Conservation (phyloP, 2,888 invertebrate species). For the Dynastes maya region DNA sequence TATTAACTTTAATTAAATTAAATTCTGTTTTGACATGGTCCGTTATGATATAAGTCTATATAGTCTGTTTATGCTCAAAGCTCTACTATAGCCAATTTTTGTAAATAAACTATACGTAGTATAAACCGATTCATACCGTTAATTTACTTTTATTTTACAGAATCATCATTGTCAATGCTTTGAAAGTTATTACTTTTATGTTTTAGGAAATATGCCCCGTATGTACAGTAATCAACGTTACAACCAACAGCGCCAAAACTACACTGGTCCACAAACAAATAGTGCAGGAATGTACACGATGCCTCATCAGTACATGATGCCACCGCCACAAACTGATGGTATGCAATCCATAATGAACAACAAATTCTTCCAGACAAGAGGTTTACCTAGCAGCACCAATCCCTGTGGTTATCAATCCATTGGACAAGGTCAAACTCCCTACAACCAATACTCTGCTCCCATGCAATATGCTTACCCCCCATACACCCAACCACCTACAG, state of each 20-base stretch:
- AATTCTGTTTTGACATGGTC: too few species aligned
- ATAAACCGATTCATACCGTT: too few species aligned
- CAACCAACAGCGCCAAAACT: slow-evolving; percentile 62
- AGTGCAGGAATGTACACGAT: slow-evolving; percentile 66
- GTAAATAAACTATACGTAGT: too few species aligned
- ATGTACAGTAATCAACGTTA: slow-evolving; percentile 57
- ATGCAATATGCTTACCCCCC: slow-evolving; percentile 76
- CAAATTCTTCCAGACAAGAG: slow-evolving; percentile 83
- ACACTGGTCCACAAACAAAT: slow-evolving; percentile 63
- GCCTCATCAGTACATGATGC: slow-evolving; percentile 72
- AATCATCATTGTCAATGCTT: too few species aligned
- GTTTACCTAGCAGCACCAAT: slow-evolving; percentile 73
- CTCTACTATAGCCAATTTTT: too few species aligned
- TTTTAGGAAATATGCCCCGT: slow-evolving; percentile 55
- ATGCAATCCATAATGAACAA: slow-evolving; percentile 77
- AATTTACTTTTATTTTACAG: too few species aligned
- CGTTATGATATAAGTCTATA: too few species aligned
- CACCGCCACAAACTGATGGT: slow-evolving; percentile 64
- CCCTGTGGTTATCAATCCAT: slow-evolving; percentile 77
- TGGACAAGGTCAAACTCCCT: slow-evolving; percentile 70
- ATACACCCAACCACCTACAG: slow-evolving; percentile 78
- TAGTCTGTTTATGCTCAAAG: too few species aligned
- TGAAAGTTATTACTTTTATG: too few species aligned
- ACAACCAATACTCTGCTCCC: slow-evolving; percentile 80
- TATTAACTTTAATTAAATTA: too few species aligned